These are phyloP conservation scores for Hydractinia echinata DNA, from an alignment of 30 jellyfish, hydroid and myxozoan genomes.

Conservation along the genomic window DNA sequence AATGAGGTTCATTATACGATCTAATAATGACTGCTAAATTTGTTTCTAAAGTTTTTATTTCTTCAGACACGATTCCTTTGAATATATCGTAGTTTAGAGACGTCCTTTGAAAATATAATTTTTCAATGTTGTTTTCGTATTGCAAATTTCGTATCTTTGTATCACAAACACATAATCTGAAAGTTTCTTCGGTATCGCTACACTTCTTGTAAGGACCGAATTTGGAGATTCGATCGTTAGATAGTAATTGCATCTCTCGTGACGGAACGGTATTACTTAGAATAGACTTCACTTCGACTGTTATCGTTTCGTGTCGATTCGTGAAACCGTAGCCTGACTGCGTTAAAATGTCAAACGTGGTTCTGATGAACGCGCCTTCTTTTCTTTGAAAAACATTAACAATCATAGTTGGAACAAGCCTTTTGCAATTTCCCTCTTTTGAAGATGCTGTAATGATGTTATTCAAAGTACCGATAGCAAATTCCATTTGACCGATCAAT, in stretches of 20 bases:
- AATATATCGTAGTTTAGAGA: not conserved
- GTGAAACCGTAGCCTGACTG: constrained; percentile 57
- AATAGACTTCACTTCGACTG: constrained; percentile 56
- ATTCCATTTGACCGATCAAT: constrained; percentile 59
- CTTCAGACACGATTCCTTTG: constrained; percentile 8
- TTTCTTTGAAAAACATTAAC: constrained; percentile 61
- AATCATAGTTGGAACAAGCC: constrained; percentile 48
- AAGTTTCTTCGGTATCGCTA: constrained; percentile 53
- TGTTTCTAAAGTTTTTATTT: not conserved
- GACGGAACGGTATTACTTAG: constrained; percentile 16
- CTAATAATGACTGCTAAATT: not conserved
- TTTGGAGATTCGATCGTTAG: constrained; percentile 69
- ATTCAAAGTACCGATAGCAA: constrained; percentile 79
- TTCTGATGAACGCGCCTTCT: constrained; percentile 39
- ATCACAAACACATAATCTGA: constrained; percentile 77
- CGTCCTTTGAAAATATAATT: not conserved
- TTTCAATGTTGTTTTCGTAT: not conserved
- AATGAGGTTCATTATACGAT: constrained; percentile 4
- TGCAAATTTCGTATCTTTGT: not conserved
- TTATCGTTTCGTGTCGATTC: constrained; percentile 52
- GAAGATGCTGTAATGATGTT: constrained; percentile 43
- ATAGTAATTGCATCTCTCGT: constrained; percentile 43
- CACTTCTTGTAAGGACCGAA: constrained; percentile 76
- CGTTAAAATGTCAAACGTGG: constrained; percentile 58
- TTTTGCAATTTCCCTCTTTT: constrained; percentile 24